Conservation (phyloP, 2,888 invertebrate species). For the Sarcophaga caerulescens region DNA sequence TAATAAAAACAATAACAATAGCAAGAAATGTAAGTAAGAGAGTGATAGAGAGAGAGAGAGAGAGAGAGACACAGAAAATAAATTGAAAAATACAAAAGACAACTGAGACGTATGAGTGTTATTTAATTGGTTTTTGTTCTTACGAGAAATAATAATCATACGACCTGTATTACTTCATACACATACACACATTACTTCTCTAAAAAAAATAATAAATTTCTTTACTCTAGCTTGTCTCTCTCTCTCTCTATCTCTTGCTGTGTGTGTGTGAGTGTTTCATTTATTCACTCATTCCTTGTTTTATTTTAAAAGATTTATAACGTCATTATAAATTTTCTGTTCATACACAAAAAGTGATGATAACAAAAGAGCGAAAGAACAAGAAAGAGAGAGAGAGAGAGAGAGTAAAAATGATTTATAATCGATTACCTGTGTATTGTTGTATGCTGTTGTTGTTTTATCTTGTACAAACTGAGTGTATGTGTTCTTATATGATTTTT, state of each 20-base stretch:
- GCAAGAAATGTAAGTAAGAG: too few relatives aligned
- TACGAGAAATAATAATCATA: constrained; percentile 25
- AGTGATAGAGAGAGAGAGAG: too few relatives aligned
- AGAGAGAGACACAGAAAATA: not conserved
- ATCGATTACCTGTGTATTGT: constrained; percentile 55
- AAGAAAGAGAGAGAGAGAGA: not conserved
- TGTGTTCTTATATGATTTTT: constrained; percentile 31
- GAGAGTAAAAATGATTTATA: constrained; percentile 39
- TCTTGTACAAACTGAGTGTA: not conserved
- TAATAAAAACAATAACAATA: not conserved
- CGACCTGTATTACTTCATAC: not conserved
- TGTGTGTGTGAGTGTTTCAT: not conserved
- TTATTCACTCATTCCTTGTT: not conserved
- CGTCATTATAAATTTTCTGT: not conserved
- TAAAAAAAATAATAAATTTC: not conserved
- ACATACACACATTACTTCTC: not conserved
- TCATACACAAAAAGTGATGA: not conserved
- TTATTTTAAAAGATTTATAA: constrained; percentile 1
- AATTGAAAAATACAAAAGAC: not conserved
- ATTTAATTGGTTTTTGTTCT: constrained; percentile 10
- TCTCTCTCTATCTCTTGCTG: not conserved
- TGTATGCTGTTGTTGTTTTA: not conserved
- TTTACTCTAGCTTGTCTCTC: not conserved
- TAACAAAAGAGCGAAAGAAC: not conserved
- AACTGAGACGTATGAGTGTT: constrained; percentile 40